These are phyloP conservation scores for Hybos culiciformis DNA, from an alignment of 2,888 invertebrate species.

Conservation along the genomic window DNA sequence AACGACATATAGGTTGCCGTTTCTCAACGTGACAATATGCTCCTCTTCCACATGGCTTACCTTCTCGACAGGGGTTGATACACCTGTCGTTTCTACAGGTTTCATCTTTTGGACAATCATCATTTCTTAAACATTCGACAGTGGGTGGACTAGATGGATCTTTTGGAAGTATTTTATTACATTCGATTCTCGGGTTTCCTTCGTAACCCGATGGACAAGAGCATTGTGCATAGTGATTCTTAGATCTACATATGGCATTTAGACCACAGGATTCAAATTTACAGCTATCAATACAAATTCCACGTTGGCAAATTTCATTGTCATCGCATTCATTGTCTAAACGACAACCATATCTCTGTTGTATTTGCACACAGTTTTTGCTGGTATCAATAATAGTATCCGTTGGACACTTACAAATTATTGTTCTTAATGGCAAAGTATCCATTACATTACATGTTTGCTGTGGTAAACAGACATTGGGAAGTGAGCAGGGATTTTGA, in stretches of 20 bases:
- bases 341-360: conserved; percentile 48
- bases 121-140: conserved; percentile 65
- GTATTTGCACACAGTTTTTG: conserved; percentile 53
- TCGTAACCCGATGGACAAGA: conserved; percentile 62
- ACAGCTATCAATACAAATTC: conserved; percentile 67
- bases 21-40: conserved; percentile 71
- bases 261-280: conserved; percentile 63
- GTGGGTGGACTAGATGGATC: conserved; percentile 26
- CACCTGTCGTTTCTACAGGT: conserved; percentile 65
- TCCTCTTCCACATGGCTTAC: conserved; percentile 58
- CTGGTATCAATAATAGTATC: conserved; percentile 62
- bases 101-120: conserved; percentile 61
- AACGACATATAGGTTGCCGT: conserved; percentile 63
- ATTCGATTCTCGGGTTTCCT: conserved; percentile 68
- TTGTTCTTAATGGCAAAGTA: conserved; percentile 64
- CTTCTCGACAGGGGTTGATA: conserved; percentile 57
- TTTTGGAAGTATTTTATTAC: conserved; percentile 34
- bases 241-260: conserved; percentile 66
- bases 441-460: conserved; percentile 69
- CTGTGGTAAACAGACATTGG: conserved; percentile 59
- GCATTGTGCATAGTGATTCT: conserved; percentile 63
- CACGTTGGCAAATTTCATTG: conserved; percentile 59
- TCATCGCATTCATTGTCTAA: conserved; percentile 61
- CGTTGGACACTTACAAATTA: conserved; percentile 74
- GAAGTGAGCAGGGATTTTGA: conserved; percentile 58